phyloP scores from a whole-genome alignment of 2,113 vertebrate species.

The Bujurquina vittata region DNA sequence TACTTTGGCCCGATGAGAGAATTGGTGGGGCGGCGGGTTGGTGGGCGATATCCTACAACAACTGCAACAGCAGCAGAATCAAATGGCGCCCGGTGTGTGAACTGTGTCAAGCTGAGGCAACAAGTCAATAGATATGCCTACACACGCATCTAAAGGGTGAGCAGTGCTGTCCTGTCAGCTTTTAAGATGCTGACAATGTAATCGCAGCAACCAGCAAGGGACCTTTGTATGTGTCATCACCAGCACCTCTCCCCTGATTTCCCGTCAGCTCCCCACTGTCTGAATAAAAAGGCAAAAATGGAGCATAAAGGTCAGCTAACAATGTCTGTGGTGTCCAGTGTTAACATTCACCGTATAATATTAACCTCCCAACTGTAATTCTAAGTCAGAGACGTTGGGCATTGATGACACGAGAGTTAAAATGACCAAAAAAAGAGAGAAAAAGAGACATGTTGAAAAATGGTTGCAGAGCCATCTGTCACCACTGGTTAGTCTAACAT shows the following conservation, averaged over 20 bases:
- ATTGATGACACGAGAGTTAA: neutral
- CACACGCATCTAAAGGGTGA: slow-evolving; percentile 13
- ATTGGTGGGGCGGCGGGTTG: slow-evolving; percentile 11
- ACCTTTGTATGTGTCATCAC: neutral
- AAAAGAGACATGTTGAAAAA: neutral
- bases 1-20: slow-evolving; percentile 28
- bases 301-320: neutral
- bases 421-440: neutral
- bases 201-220: neutral
- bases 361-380: neutral
- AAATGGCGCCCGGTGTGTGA: slow-evolving; percentile 24
- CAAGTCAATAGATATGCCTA: slow-evolving; percentile 16
- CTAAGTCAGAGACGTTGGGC: neutral
- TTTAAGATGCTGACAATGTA: slow-evolving; percentile 13
- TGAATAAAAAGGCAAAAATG: neutral
- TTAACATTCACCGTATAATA: neutral
- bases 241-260: neutral
- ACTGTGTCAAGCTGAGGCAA: slow-evolving; percentile 39
- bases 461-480: too few species aligned
- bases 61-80: slow-evolving; percentile 42
- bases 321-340: neutral
- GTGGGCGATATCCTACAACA: slow-evolving; percentile 22
- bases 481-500: too few species aligned
- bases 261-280: neutral
- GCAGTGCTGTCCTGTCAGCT: neutral